Evolutionary conservation across 2,113 vertebrate genomes (phyloP), one percentile per base, ranked within the genome.

Genomic region (Oostethus manadensis): DNA sequence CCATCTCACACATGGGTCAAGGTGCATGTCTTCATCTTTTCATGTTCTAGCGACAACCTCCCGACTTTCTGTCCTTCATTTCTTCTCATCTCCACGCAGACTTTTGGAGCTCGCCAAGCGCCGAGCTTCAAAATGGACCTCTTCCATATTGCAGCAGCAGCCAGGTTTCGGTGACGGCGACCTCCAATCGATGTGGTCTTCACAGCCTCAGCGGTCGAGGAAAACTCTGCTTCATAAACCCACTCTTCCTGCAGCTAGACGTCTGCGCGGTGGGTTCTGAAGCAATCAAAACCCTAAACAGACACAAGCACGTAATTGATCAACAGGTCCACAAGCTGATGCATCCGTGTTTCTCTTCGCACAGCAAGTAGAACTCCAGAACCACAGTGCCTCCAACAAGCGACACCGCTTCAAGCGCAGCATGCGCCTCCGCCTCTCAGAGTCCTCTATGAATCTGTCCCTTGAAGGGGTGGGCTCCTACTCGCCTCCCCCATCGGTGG

Each of bases 1-100:
- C 88, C 76, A 94, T 95, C 74, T 94, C 94, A 17, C 92, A 96
- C 79, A 87, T 95, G 84, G 93, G 93, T 58, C 85, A 92, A 56
- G 93, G 93, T 94, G 38, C 22, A 11, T 14, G 6, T 26, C 29
- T n/a, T 55, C 33, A 20, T 18, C n/a, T 9, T 8, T 50, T 35
- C 17, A 4, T 26, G 8, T 33, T 51, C 2, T 2, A 15, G 26
- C 10, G 4, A 23, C 20, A 53, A 51, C 51, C n/a, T 53, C 4
- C n/a, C 14, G 13, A 42, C 38, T 8, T 10, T 33, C 23, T 15
- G 16, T 8, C 22, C 20, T 13, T 44, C 14, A 33, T 68, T 15
- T 21, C 47, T 44, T 4, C 10, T 17, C n/a, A 43, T 51, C 42
- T 20, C 44, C 8, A 7, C 0, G 10, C 53, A 96, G 94, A 95